Conservation (phyloP, 2,888 invertebrate genomes). For the Beris morrisii region DNA sequence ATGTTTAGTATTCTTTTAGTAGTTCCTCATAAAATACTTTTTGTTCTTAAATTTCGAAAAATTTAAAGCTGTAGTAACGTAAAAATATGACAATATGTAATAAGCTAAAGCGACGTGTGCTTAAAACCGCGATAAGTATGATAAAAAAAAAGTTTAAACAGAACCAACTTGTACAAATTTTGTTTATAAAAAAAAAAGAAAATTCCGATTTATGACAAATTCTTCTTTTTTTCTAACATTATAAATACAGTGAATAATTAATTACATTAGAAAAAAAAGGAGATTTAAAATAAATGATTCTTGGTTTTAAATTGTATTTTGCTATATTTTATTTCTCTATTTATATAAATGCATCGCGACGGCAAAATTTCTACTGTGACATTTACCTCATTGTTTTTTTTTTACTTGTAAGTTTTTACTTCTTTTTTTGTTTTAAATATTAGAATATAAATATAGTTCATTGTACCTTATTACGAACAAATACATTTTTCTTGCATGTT, state of each 20-base stretch:
- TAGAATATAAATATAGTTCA: conserved; percentile 37
- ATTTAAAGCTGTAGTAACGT: conserved; percentile 31
- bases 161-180: not conserved
- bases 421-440: conserved; percentile 22
- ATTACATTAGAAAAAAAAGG: conserved; percentile 38
- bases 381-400: conserved; percentile 34
- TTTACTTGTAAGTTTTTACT: conserved; percentile 7
- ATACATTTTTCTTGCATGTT: conserved; percentile 33
- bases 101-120: conserved; percentile 31
- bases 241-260: conserved; percentile 25
- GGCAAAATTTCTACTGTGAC: conserved; percentile 38
- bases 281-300: conserved; percentile 33
- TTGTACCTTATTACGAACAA: conserved; percentile 39
- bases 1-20: conserved; percentile 25
- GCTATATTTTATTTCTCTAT: conserved; percentile 22
- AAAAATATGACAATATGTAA: conserved; percentile 30
- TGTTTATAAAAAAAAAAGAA: conserved; percentile 21
- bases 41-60: conserved; percentile 25
- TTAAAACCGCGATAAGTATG: not conserved
- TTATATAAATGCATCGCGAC: conserved; percentile 39
- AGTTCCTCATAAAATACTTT: conserved; percentile 33
- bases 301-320: conserved; percentile 33
- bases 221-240: conserved; percentile 39
- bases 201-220: conserved; percentile 13
- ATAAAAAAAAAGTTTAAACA: not conserved